Base-by-base conservation (phyloP, 2,888 invertebrate species). In the Epirrita christyi region DNA sequence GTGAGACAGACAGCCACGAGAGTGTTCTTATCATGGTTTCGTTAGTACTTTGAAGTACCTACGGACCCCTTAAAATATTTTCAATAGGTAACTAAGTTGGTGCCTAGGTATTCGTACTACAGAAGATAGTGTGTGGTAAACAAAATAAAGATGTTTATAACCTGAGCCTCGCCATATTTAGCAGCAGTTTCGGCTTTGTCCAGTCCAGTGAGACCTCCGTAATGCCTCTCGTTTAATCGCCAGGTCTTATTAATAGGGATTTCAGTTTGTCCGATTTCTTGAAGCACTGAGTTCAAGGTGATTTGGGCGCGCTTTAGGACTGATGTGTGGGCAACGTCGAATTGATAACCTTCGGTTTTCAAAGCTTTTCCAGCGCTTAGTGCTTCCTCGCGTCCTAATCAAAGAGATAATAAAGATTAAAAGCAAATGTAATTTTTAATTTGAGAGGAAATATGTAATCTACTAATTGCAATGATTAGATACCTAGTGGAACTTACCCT, bases 171-270 rank as follows among this genome's bases (percentile, higher is more conserved):
- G 9, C 97, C 97, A 85, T 96, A 97, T 78, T 96, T 96, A 50
- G 95, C 95, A 47, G 97, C 97, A 14, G 97, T 96, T 84, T 97
- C 96, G 0, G 96, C 94, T 81, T 97, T 97, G 76, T 97, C 96
- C 59, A 96, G 92, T 1, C 97, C 97, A 9, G 97, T 97, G 6
- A 97, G 93, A 38, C 96, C 96, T 48, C 97, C 97, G 73, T 97
- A 97, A 76, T 97, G 97, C 58, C 97, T 94, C 82, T 97, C 97
- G 73, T 97, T 97, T 28, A 97, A 87, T 10, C 97, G 93, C 97
- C 97, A 97, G 8, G 96, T 95, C 75, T 95, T 94, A 5, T 93
- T 80, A 6, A 95, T 86, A 0, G 95, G 95, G 63, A 97, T 83
- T 66, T 94, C 92, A n/a, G 93, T 80, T 72, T 96, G 95, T 0